These are phyloP conservation scores for Oceanites oceanicus DNA, from an alignment of 2,113 vertebrate species.

Conservation along the genomic window DNA sequence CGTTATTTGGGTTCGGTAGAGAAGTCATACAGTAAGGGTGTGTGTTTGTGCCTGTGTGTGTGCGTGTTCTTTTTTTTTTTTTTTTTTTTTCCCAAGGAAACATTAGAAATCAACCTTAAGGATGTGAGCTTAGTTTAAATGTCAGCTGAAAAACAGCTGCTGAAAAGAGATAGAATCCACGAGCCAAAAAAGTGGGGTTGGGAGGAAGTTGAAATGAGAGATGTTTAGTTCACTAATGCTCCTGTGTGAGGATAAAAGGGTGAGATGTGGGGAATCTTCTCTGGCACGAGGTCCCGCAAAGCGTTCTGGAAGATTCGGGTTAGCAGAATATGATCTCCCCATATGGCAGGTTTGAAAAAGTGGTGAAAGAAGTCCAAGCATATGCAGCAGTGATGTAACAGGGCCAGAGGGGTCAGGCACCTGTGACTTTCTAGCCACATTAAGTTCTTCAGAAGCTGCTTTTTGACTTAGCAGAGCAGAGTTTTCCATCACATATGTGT, in stretches of 20 bases:
- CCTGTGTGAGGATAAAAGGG: constrained; percentile 79
- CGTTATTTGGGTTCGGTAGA: neutral
- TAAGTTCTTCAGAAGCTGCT: constrained; percentile 78
- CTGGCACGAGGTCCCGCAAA: constrained; percentile 58
- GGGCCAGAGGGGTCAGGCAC: constrained; percentile 72
- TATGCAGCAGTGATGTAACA: constrained; percentile 65
- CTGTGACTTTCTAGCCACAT: constrained; percentile 76
- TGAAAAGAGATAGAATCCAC: constrained; percentile 37
- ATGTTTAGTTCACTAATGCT: constrained; percentile 78
- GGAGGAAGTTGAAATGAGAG: constrained; percentile 78
- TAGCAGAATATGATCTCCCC: constrained; percentile 76
- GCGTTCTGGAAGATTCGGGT: constrained; percentile 76
- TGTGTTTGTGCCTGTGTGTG: neutral
- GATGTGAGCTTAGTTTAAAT: constrained; percentile 70
- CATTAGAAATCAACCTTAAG: constrained; percentile 65
- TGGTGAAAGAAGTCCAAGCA: constrained; percentile 71
- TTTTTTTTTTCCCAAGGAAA: constrained; percentile 39
- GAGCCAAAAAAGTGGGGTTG: constrained; percentile 73
- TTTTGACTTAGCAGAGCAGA: constrained; percentile 75
- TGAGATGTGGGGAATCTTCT: constrained; percentile 76
- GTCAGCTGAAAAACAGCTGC: constrained; percentile 84
- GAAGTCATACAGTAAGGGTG: neutral
- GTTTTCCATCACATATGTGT: constrained; percentile 82
- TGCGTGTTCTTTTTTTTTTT: neutral
- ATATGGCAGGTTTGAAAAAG: constrained; percentile 65